Base-by-base conservation (phyloP, 2,113 vertebrate genomes). In the Vulpes lagopus region DNA sequence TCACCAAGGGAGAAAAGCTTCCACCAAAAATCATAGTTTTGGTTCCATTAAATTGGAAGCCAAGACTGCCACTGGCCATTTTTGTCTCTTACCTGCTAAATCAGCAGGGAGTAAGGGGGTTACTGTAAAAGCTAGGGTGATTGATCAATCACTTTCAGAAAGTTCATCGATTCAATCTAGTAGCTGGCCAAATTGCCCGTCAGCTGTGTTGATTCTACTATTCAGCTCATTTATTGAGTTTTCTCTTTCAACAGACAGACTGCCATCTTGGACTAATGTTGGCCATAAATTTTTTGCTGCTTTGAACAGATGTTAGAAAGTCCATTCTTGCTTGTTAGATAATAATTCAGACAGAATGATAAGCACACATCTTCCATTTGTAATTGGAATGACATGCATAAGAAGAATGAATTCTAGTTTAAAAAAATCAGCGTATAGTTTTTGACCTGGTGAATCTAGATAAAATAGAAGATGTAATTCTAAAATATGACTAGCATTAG, bases 131-230 rank as follows among this genome's bases (percentile, higher is more conserved):
- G 2, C 32, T 64, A 49, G 27, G 32, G 57, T 94, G 80, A 94
- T 88, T 76, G 35, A 97, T 97, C 84, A 79, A 53, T 92, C 91
- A 74, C 67, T 85, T 90, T 94, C 95, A 59, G 67, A 65, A 79
- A 65, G 51, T 76, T 92, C 49, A 95, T 64, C 2, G 51, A 96
- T 84, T 95, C 91, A 87, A 9, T 94, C 49, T 74, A 87, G 67
- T 89, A 32, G 62, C 35, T 83, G 73, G 59, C 85, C 84, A 96
- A 90, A 96, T 32, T 74, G 80, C 84, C 95, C 85, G 74, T 92
- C 27, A 87, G 74, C 93, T 95, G 27, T 96, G 74, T 90, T 71
- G 79, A 92, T 92, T 90, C 78, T 78, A 32, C 83, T 90, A 43
- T 57, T 96, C 32, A 59, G 35, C 35, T 89, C 91, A 94, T 94